Evolutionary conservation across 1,140 invertebrate genomes (phyloP), one percentile per base, ranked within the genome.

Genomic region (Neuroterus valhalla): DNA sequence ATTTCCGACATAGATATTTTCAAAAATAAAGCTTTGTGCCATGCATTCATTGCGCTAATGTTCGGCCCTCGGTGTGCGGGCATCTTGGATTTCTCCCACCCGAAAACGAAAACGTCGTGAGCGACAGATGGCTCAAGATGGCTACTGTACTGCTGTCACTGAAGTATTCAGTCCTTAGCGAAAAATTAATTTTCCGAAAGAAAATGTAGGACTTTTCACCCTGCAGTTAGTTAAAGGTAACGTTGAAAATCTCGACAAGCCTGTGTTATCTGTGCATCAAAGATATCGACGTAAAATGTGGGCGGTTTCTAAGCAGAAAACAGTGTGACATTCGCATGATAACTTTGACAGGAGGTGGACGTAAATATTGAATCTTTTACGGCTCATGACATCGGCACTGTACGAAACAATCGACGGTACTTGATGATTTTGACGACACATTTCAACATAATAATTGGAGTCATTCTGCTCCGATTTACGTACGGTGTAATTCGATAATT

Each of bases 341-440:
- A 78, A 71, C 77, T 86, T 87, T 84, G 83, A 84, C 81, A 85
- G 81, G 72, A 81, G 79, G 78, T 79, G 78, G 77, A 86, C 78
- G 79, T 87, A 87, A 87, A 87, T 86, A 87, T 78, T 83, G 77
- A 71, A 71, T 73, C 45, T 72, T 70, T 62, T 68, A 55, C 21
- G 21, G 68, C 66, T 66, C 45, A 19, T 55, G 17, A 70, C 48
- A 71, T 69, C 68, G 21, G 45, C n/a, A 48, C 46, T 66, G 71
- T 52, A 66, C 19, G 70, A 70, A 55, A 80, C 66, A 72, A 81
- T 81, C 74, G 81, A 74, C 78, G 76, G 72, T 68, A 48, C 66
- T 74, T 76, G 78, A 79, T 31, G 55, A 67, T 73, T 76, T 78
- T 71, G 75, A 78, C 78, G 71, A 76, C 76, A 67, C 46, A 48